phyloP scores from a whole-genome alignment of 2,797 vertebrate genomes.

The Enteromius argenteus region DNA sequence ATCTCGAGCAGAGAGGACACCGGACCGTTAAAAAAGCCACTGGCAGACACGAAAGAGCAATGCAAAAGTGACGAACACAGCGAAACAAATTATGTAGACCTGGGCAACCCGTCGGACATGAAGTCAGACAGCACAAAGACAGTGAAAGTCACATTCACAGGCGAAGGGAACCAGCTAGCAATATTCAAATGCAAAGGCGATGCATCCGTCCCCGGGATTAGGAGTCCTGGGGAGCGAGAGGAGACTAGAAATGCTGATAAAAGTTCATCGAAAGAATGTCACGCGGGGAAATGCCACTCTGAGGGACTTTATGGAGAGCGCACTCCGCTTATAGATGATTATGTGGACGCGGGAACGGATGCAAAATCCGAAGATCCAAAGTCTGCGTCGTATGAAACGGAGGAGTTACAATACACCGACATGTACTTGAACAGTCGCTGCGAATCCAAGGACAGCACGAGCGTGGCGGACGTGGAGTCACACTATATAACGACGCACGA shows the following conservation, averaged over 20 bases:
- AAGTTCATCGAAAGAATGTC: constrained; percentile 50
- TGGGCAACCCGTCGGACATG: constrained; percentile 70
- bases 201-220: constrained; percentile 57
- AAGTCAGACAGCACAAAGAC: constrained; percentile 71
- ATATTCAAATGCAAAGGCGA: constrained; percentile 67
- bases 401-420: constrained; percentile 83
- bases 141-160: constrained; percentile 76
- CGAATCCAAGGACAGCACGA: constrained; percentile 71
- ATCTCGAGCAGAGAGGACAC: constrained; percentile 78
- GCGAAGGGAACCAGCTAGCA: constrained; percentile 73
- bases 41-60: constrained; percentile 66
- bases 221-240: constrained; percentile 46
- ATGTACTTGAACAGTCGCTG: constrained; percentile 79
- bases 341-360: constrained; percentile 64
- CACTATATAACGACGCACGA: constrained; percentile 98
- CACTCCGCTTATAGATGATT: background rate
- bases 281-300: constrained; percentile 56
- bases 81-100: constrained; percentile 83
- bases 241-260: constrained; percentile 43
- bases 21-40: constrained; percentile 78
- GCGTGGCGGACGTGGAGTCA: constrained; percentile 85
- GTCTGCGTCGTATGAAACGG: constrained; percentile 74
- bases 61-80: constrained; percentile 62
- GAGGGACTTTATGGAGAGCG: constrained; percentile 38
- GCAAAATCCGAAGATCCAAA: constrained; percentile 69